phyloP scores from a whole-genome alignment of 2,888 invertebrate species.

The Chaetogeoica ovagalla region DNA sequence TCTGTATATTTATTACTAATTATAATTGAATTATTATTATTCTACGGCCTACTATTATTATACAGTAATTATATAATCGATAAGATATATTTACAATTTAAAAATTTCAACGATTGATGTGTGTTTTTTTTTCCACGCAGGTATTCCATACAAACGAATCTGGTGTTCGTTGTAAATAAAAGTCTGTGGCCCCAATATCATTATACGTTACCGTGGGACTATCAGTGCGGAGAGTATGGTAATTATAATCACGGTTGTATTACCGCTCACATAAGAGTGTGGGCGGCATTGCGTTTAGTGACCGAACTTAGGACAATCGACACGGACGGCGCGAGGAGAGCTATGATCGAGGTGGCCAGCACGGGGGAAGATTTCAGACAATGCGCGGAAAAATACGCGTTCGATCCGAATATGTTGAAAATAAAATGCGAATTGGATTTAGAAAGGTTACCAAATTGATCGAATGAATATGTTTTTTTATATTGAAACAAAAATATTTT shows the following conservation, averaged over 20 bases:
- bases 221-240: constrained; percentile 80
- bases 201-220: constrained; percentile 77
- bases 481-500: not conserved
- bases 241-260: constrained; percentile 70
- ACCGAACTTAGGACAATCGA: constrained; percentile 69
- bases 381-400: constrained; percentile 63
- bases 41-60: too few species aligned
- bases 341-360: constrained; percentile 66
- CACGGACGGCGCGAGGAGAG: constrained; percentile 67
- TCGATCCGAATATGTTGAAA: constrained; percentile 39
- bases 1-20: too few species aligned
- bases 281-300: constrained; percentile 71
- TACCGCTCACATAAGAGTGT: constrained; percentile 71
- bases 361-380: constrained; percentile 64
- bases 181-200: constrained; percentile 82
- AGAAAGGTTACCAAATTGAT: constrained; percentile 28
- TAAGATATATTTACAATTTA: too few species aligned
- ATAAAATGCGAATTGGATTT: constrained; percentile 47
- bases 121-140: constrained; percentile 59
- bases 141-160: constrained; percentile 72
- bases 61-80: too few species aligned
- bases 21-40: too few species aligned
- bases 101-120: too few species aligned
- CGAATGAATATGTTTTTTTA: not conserved
- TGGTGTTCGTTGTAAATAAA: constrained; percentile 74